Base-by-base conservation (phyloP, 2,113 vertebrate species). In the Scartelaos histophorus region DNA sequence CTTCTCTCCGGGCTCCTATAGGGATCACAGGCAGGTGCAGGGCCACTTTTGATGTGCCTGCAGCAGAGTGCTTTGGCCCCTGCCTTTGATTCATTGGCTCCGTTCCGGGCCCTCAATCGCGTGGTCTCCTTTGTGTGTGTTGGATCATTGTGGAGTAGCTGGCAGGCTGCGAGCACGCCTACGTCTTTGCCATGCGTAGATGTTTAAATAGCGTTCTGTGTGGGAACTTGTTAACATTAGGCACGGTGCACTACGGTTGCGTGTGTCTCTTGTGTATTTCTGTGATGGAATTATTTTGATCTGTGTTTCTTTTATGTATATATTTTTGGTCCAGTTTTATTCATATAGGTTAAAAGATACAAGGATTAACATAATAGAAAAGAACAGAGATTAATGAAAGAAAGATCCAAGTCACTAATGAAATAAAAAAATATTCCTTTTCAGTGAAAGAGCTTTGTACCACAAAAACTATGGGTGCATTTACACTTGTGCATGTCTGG, bases 11-110 rank as follows among this genome's bases (percentile, higher is more conserved):
- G n/a, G n/a, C 25, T 75, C 70, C 24, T 25, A 13, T 15, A 25
- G 56, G 65, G 74, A 45, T 43, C 65, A 46, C 62, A 53, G 71
- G 81, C 91, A 93, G 92, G 89, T 92, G 91, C 88, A 76, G 73
- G 73, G 69, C 62, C 62, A 89, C 88, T 86, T 92, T 92, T 93
- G 89, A 93, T 93, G 85, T 92, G 60, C 75, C 78, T 25, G 56
- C 56, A 70, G 51, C 76, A 67, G 86, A 88, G 81, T 83, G 76
- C 82, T 71, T 85, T 11, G 68, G 79, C 81, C 72, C 2, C 74
- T 78, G 81, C 81, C 91, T 92, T 91, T 92, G 89, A 92, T 89
- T 92, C 82, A 82, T 91, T 85, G 64, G 74, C 65, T 80, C 78
- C 75, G 66, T 83, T 85, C 70, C 60, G 70, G 67, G 74, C 67